These are phyloP conservation scores for Synchiropus splendidus DNA, from an alignment of 2,113 vertebrate genomes.

Conservation along the genomic window DNA sequence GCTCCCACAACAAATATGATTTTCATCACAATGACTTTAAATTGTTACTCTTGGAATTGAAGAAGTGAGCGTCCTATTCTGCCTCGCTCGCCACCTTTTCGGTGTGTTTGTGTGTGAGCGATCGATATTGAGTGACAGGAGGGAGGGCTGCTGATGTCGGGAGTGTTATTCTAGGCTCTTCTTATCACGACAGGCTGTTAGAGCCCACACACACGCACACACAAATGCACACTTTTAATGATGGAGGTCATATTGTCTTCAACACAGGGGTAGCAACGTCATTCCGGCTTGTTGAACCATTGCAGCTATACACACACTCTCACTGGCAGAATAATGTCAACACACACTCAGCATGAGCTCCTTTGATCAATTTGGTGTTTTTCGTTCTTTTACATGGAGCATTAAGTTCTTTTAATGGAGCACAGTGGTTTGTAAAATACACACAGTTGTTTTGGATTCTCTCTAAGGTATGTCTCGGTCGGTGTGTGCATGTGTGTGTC, in stretches of 20 bases:
- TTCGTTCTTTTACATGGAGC: constrained; percentile 47
- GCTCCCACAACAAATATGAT: too few relatives aligned
- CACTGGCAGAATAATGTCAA: constrained; percentile 2
- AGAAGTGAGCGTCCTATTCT: too few relatives aligned
- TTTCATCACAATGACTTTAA: too few relatives aligned
- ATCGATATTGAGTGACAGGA: constrained; percentile 51
- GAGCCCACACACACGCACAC: constrained; percentile 24
- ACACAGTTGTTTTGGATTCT: constrained; percentile 37
- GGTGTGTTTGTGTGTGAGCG: constrained; percentile 1
- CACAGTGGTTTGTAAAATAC: constrained; percentile 45
- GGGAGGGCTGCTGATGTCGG: constrained; percentile 49
- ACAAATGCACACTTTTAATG: constrained; percentile 9
- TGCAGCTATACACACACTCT: constrained; percentile 9
- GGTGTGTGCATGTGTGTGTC: constrained; percentile 23
- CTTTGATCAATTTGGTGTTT: constrained; percentile 42
- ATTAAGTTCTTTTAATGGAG: constrained; percentile 50
- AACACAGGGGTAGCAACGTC: constrained; percentile 28
- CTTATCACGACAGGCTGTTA: constrained; percentile 52
- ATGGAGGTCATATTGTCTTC: constrained; percentile 38
- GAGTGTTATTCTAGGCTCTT: constrained; percentile 54
- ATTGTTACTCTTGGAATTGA: too few relatives aligned
- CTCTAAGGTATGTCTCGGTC: constrained; percentile 20
- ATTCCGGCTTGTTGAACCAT: constrained; percentile 33
- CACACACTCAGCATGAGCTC: constrained; percentile 23
- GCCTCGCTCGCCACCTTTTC: not conserved